phyloP scores from a whole-genome alignment of 2,797 vertebrate genomes.

The Mus spretus region DNA sequence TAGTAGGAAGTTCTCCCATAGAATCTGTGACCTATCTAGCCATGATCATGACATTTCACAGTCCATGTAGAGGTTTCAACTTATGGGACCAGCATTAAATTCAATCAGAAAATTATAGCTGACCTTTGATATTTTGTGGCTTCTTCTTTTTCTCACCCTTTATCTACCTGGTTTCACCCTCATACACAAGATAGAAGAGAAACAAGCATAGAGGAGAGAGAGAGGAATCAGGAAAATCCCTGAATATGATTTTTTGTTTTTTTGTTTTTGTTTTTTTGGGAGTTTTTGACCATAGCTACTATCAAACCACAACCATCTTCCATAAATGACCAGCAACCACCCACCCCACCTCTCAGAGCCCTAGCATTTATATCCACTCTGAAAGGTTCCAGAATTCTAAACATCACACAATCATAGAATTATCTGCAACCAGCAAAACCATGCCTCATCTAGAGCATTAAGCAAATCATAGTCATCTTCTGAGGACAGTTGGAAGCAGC shows the following conservation, averaged over 20 bases:
- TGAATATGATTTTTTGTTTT: neutral
- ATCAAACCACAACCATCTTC: neutral
- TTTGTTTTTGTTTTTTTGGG: no score
- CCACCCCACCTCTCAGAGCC: neutral
- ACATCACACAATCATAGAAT: neutral
- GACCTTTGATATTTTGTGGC: neutral
- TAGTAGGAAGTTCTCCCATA: neutral
- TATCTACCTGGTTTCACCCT: neutral
- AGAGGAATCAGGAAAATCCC: neutral
- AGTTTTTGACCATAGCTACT: neutral
- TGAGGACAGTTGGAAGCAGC: neutral
- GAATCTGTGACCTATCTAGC: neutral
- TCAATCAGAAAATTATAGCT: neutral
- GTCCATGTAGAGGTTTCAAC: neutral
- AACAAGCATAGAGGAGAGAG: neutral
- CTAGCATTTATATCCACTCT: neutral
- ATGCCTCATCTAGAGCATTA: neutral
- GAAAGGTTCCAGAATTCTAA: neutral
- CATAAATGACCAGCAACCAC: neutral
- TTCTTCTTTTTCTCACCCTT: neutral
- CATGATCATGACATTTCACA: neutral
- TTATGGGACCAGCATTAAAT: neutral
- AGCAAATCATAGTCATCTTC: neutral
- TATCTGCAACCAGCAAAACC: neutral
- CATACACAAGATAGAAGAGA: neutral